Evolutionary conservation across 2,888 invertebrate species (phyloP), one percentile per base, ranked within the genome.

Genomic region (Heliconius sara): DNA sequence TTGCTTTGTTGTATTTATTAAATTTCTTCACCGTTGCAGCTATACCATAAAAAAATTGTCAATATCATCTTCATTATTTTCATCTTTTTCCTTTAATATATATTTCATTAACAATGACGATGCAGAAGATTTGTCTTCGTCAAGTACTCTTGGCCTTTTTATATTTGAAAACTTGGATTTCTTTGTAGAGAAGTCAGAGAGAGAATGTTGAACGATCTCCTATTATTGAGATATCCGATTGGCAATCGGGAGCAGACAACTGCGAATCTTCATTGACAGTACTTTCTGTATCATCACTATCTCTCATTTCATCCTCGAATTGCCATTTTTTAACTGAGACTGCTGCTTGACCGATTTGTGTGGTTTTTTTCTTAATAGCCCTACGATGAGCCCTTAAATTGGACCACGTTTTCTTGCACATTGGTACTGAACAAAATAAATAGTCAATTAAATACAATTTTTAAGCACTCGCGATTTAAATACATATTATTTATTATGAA

Each of bases 1-100:
- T 76, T 78, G 81, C 77, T 80, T 79, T 79, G 77, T 76, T 82
- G 78, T 83, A 80, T 76, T 77, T 72, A 81, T 79, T 79, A 79
- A 83, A 83, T 81, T 83, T 83, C 75, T 83, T 83, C 68, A 80
- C 83, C 72, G 83, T 83, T 80, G 78, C 72, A 75, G 78, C 75
- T 77, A 80, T 80, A 67, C 80, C 70, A 70, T 70, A 70, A 70
- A 70, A 43, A 70, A 70, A 7, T 70, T 43, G 43, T 70, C 70
- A 70, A 70, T 70, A 43, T 70, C n/a, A 70, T 43, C 43, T 70
- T 70, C 43, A 70, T 70, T 70, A 70, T 70, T 70, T 70, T 70
- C n/a, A 70, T 70, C 34, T 70, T 70, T 70, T 70, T 70, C 76
- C 70, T 79, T 75, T 68, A 76, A 70, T 74, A 80, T 80, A 79